Conservation (phyloP, 2,797 vertebrate species). For the Momotus momota region DNA sequence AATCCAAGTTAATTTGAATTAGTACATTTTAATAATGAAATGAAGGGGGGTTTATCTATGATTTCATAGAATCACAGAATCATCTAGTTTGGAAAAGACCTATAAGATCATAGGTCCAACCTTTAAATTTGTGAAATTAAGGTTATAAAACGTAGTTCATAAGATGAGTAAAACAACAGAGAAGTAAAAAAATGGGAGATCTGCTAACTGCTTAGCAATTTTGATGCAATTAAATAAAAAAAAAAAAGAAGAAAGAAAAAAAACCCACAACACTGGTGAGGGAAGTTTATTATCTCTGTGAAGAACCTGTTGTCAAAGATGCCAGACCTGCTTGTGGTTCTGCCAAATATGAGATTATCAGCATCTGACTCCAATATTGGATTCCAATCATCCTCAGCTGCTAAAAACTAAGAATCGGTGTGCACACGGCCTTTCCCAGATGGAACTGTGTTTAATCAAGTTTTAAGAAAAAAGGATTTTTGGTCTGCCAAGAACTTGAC, state of each 20-base stretch:
- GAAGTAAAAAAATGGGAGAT: not conserved
- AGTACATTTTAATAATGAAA: not conserved
- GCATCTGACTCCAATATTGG: fast-evolving
- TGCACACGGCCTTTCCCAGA: not conserved
- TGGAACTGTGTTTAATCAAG: not conserved
- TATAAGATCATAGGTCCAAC: too few relatives aligned
- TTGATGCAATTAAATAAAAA: not conserved
- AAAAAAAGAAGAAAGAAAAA: not conserved
- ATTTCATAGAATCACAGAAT: too few relatives aligned
- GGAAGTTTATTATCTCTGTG: not conserved
- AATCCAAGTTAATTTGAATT: not conserved
- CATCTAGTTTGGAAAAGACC: too few relatives aligned
- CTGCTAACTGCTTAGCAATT: not conserved
- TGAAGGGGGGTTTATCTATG: fast-evolving
- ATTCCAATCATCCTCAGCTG: not conserved
- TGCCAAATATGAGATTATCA: not conserved
- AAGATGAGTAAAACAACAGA: not conserved
- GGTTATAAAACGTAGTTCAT: not conserved
- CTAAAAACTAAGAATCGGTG: not conserved
- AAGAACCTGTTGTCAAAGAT: not conserved
- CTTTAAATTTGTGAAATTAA: not conserved
- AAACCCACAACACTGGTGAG: not conserved
- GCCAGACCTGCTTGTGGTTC: not conserved
- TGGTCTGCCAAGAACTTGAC: not conserved
- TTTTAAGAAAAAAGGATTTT: not conserved